Percentiles rank a stretch among this genome's conserved stretches.
Conservation (phyloP, 2,797 vertebrate genomes). For the Heliangelus exortis region DNA sequence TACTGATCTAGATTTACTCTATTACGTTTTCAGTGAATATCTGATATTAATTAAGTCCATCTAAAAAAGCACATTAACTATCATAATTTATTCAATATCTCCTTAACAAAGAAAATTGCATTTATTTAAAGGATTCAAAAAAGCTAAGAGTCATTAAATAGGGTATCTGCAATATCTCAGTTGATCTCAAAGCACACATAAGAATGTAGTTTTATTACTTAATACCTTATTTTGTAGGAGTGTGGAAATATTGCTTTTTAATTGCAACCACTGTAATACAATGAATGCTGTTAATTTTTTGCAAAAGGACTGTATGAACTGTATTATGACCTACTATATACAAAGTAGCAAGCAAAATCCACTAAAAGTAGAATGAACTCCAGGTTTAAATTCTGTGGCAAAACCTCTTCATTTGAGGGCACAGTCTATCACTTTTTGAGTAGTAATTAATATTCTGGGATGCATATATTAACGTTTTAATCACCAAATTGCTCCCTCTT, state of each 20-base stretch:
- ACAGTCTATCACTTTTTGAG: neutral
- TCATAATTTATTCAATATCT: conserved; percentile 45
- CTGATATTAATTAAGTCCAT: conserved; percentile 12
- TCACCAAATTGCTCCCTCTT: neutral
- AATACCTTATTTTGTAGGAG: neutral
- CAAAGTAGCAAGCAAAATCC: neutral
- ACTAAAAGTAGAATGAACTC: neutral
- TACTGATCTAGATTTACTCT: conserved; percentile 30
- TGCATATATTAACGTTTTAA: neutral
- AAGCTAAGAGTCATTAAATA: neutral
- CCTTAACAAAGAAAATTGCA: conserved; percentile 37
- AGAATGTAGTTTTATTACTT: neutral
- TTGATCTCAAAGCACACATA: neutral
- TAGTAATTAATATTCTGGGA: neutral
- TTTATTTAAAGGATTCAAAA: conserved; percentile 29
- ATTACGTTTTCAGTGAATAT: conserved; percentile 31
- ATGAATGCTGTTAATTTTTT: neutral
- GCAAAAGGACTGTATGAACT: neutral
- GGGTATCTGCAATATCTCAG: neutral
- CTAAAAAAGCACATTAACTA: conserved; percentile 35
- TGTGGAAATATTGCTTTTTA: neutral
- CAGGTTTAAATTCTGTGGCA: neutral
- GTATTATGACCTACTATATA: neutral
- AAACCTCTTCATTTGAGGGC: neutral
- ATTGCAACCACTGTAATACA: neutral